Base-by-base conservation (phyloP, 2,113 vertebrate genomes). In the Podilymbus podiceps region DNA sequence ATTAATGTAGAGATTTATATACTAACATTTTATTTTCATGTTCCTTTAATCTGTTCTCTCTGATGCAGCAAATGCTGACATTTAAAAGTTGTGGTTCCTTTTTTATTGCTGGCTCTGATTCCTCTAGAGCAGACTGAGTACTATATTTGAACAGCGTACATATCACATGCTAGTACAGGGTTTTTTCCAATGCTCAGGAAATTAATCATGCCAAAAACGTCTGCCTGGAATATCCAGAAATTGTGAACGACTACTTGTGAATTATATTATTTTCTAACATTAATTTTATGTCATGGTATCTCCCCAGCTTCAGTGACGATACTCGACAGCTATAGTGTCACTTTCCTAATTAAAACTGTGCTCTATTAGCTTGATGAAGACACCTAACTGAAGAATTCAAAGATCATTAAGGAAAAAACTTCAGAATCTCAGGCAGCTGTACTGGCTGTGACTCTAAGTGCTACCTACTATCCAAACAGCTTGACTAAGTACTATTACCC, bases 41-140 rank as follows among this genome's bases (percentile, higher is more conserved):
- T n/a, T 64, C 8, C 62, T 92, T 96, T 62, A 58, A 62, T 93
- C 82, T 81, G 40, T 85, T 93, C 84, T 90, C 63, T 96, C 83
- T 82, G 76, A 35, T 85, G 77, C 52, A 91, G 85, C 83, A 91
- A 91, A 89, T 85, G 77, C 91, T 85, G 93, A 89, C 93, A 91
- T 97, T 96, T 95, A 94, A 84, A 90, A 76, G 10, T 50, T 78
- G 60, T 68, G 58, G 68, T 94, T 94, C 84, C 77, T 89, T 92
- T 96, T 97, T 90, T 85, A 62, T 80, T 90, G 79, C 84, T 90
- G 90, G 60, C 80, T 92, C 72, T 85, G 73, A 82, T 96, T 96
- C 64, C 84, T 91, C 67, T 62, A 38, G 44, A 78, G 50, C 86
- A 87, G 89, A 80, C 82, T 64, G 73, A 60, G 38, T 86, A 52